Evolutionary conservation across 2,797 vertebrate genomes (phyloP), one percentile per base, ranked within the genome.

Genomic region (Alca torda): DNA sequence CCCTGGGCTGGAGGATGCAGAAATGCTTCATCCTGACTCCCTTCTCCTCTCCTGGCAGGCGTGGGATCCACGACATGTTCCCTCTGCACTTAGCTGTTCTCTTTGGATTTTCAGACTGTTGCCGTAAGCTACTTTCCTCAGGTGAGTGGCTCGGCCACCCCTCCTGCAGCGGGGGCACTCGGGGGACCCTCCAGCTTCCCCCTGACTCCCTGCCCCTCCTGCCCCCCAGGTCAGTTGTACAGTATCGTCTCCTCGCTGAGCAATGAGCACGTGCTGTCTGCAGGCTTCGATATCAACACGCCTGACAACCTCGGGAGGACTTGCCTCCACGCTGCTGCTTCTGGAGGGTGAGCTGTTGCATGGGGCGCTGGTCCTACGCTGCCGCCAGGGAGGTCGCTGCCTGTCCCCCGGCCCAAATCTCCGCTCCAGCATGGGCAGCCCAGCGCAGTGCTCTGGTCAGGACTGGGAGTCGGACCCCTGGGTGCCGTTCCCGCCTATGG

Each of bases 81-180:
- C 99, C 99, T 54, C 98, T 99, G 98, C 99, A 99, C 98, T 98
- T 99, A 98, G 99, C 99, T 93, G 99, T 99, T 98, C 99, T 99
- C 96, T 99, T 99, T 90, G 99, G 99, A 98, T 99, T 99, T 98
- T 99, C 99, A 98, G 99, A 99, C 99, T 99, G 99, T 98, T 99
- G 99, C 98, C 99, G 99, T 98, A 99, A 99, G 99, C 99, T 99
- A 98, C 99, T 99, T 98, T 99, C 99, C 98, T 99, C 99, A 99
- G 99, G 99, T 99, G 96, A 33, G 97, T 17, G 18, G 4, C 41
- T 15, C 3, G 1, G 18, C 28, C 0, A 1, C 56, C 54, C 35
- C 48, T 33, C 24, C 18, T 9, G 48, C 11, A 3, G 33, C 1
- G 10, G 51, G 64, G 16, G 13, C 31, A 1, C 12, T 13, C 1